Evolutionary conservation across 2,113 vertebrate genomes (phyloP).

Genomic region (Oryctolagus cuniculus): mOryCun1.1 NC_091440.1:134709501-134710000

Average conservation of each 20-base stretch:
- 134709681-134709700: slow-evolving; percentile 48
- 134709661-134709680: slow-evolving; percentile 38
- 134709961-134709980: slow-evolving; percentile 54
- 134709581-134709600: no score
- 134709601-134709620: no score
- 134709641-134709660: neutral
- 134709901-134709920: neutral
- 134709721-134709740: slow-evolving; percentile 63
- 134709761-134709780: slow-evolving; percentile 60
- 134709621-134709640: slow-evolving; percentile 17
- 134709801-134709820: slow-evolving; percentile 10
- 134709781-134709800: no score
- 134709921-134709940: neutral
- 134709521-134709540: no score
- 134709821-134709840: slow-evolving; percentile 10
- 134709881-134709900: neutral
- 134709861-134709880: slow-evolving; percentile 23
- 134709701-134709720: slow-evolving; percentile 63
- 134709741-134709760: slow-evolving; percentile 52
- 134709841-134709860: slow-evolving; percentile 37
- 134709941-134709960: slow-evolving; percentile 35
- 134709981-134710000: no score
- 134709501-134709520: no score
- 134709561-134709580: no score
- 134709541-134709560: no score